Conservation (phyloP, 2,113 vertebrate species). For the Gnathonemus longibarbis region DNA sequence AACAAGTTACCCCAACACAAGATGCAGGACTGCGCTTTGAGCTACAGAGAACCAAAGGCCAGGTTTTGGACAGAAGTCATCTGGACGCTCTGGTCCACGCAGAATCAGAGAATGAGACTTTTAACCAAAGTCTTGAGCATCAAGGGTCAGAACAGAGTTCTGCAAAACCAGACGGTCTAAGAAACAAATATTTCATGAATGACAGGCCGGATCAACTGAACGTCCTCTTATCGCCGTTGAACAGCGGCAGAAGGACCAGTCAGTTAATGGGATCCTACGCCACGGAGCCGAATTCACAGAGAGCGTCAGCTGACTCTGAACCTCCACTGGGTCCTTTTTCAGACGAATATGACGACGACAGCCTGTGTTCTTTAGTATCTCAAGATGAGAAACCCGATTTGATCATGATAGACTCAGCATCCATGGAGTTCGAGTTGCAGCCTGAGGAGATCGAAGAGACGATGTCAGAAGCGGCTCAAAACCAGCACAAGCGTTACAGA, state of each 20-base stretch:
- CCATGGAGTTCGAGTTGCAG: neutral
- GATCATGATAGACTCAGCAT: neutral
- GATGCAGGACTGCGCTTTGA: neutral
- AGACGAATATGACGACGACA: neutral
- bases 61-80: neutral
- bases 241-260: slow-evolving; percentile 37
- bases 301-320: slow-evolving; percentile 32
- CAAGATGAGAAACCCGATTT: neutral
- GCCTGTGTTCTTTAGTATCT: neutral
- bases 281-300: slow-evolving; percentile 48
- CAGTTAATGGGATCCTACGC: slow-evolving; percentile 52
- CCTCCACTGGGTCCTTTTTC: neutral
- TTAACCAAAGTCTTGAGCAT: slow-evolving; percentile 48
- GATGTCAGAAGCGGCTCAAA: neutral
- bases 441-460: neutral
- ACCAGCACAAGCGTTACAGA: neutral
- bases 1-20: neutral
- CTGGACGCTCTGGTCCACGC: neutral
- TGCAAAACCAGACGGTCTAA: slow-evolving; percentile 30
- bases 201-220: slow-evolving; percentile 50
- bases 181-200: slow-evolving; percentile 43
- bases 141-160: slow-evolving; percentile 42
- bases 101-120: slow-evolving; percentile 13
- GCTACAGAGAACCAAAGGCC: neutral
- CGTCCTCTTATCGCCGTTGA: neutral